Percentiles rank a stretch among this genome's conserved stretches.
Evolutionary conservation across 2,888 invertebrate genomes (phyloP).

Genomic region (Apamea monoglypha): DNA sequence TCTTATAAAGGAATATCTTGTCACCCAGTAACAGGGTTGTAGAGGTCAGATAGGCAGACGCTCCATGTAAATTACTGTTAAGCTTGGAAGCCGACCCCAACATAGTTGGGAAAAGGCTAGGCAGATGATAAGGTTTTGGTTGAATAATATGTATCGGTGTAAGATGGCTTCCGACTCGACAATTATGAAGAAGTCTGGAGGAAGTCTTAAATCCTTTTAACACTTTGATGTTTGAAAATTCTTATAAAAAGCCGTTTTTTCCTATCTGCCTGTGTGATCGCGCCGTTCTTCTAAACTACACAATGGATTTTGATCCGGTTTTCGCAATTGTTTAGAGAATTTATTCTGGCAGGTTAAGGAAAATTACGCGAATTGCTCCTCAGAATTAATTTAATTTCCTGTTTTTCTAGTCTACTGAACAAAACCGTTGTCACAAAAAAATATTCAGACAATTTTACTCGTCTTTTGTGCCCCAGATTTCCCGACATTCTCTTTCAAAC

Average conservation of each 20-base stretch:
- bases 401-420: background rate
- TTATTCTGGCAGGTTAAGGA: background rate
- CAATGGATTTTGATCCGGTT: background rate
- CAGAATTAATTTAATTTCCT: background rate
- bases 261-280: background rate
- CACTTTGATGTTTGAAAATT: background rate
- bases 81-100: background rate
- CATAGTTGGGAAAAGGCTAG: too few species aligned
- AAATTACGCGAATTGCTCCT: background rate
- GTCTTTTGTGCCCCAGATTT: background rate
- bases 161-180: background rate
- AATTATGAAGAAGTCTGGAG: background rate
- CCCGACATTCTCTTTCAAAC: conserved; percentile 3
- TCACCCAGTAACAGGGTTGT: background rate
- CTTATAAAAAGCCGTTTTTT: background rate
- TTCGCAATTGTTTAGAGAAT: background rate
- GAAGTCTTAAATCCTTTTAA: background rate
- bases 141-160: background rate
- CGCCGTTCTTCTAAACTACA: background rate
- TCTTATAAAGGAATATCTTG: background rate
- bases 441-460: background rate
- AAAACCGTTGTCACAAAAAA: background rate
- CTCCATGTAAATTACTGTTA: background rate
- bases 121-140: background rate
- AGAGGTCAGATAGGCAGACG: background rate